phyloP scores from a whole-genome alignment of 2,888 invertebrate species.

The Pachydiplax longipennis region DNA sequence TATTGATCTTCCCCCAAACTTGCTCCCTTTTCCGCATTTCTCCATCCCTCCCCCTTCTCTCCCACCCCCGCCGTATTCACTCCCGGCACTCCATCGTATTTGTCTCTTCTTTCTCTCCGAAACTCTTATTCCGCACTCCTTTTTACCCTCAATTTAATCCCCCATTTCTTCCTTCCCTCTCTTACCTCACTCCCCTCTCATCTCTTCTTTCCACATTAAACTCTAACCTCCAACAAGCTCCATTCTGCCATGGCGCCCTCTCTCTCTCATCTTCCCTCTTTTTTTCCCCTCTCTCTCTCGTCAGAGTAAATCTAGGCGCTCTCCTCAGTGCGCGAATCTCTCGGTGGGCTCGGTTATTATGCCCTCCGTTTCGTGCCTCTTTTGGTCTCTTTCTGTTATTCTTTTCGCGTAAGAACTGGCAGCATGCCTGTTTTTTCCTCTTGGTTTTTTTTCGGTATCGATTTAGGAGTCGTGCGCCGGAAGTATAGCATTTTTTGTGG shows the following conservation, averaged over 20 bases:
- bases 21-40: neutral
- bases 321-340: no score
- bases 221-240: neutral
- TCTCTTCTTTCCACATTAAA: neutral
- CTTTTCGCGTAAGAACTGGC: neutral
- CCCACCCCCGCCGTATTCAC: neutral
- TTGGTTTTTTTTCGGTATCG: neutral
- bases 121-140: neutral
- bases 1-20: neutral
- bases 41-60: neutral
- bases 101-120: neutral
- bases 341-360: no score
- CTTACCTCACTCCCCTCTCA: neutral
- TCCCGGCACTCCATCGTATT: neutral
- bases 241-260: neutral
- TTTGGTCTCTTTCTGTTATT: neutral
- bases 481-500: neutral
- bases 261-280: neutral
- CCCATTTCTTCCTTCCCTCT: neutral
- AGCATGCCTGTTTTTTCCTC: neutral
- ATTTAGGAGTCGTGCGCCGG: neutral
- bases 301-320: neutral
- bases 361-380: no score
- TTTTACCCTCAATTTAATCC: neutral
- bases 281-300: neutral